Percentiles rank a stretch among this genome's conserved stretches.
Conservation (phyloP, 1,140 invertebrate genomes). For the Parasteatoda tepidariorum region DNA sequence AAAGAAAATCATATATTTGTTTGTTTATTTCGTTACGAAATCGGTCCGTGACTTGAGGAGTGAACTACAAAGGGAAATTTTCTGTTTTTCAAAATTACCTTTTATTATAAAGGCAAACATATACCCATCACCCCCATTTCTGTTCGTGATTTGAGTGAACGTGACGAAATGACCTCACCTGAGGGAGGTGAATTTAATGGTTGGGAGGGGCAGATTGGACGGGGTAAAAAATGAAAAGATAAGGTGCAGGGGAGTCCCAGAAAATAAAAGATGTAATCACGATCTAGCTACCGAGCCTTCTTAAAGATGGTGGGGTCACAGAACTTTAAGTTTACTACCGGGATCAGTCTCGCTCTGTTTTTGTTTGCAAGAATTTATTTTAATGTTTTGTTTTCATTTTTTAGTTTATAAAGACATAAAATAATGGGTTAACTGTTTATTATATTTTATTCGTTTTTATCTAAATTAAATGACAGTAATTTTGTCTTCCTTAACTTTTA, state of each 20-base stretch:
- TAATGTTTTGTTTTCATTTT: neutral
- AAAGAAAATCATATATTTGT: neutral
- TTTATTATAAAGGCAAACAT: neutral
- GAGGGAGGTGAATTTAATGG: slow-evolving; percentile 18
- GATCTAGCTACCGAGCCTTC: slow-evolving; percentile 50
- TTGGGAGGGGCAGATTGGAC: slow-evolving; percentile 32
- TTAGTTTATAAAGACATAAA: no score
- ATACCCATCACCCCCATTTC: slow-evolving; percentile 25
- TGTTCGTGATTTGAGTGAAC: slow-evolving; percentile 46
- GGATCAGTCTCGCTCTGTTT: neutral
- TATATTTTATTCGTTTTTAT: no score
- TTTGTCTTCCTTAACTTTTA: no score
- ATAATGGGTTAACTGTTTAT: no score
- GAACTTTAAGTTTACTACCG: slow-evolving; percentile 40
- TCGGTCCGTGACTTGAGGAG: neutral
- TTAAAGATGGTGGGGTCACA: slow-evolving; percentile 22
- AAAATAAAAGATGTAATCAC: slow-evolving; percentile 56
- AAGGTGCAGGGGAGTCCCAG: slow-evolving; percentile 23
- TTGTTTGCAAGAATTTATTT: neutral
- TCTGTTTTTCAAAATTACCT: neutral
- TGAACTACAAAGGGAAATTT: neutral
- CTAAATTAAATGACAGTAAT: no score
- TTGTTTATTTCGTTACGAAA: neutral
- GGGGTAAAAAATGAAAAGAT: slow-evolving; percentile 10
- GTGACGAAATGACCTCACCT: slow-evolving; percentile 49